Evolutionary conservation across 2,888 invertebrate genomes (phyloP).

Genomic region (Lordiphosa andalusiaca): DNA sequence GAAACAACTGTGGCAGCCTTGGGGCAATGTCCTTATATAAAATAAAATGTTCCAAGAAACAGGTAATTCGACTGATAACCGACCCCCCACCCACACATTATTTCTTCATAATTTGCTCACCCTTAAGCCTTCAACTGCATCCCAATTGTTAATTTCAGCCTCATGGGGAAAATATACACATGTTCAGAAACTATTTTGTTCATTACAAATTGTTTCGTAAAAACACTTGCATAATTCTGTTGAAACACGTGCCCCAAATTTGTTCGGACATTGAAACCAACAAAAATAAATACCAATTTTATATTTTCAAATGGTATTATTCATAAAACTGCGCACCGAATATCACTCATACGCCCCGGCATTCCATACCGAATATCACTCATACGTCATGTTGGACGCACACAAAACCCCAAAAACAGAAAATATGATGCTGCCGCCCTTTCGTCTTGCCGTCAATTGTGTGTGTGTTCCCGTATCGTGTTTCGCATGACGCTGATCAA

Average conservation of each 20-base stretch:
- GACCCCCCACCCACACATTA: no score
- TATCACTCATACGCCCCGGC: conserved; percentile 55
- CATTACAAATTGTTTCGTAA: no score
- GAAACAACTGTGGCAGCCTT: no score
- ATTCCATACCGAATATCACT: conserved; percentile 42
- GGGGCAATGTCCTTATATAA: no score
- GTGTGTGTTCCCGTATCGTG: conserved; percentile 56
- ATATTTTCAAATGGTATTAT: conserved; percentile 16
- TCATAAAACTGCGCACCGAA: conserved; percentile 25
- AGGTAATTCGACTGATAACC: no score
- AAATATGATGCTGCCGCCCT: not conserved
- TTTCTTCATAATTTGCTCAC: no score
- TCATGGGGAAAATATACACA: no score
- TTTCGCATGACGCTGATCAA: conserved; percentile 60
- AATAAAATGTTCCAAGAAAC: no score
- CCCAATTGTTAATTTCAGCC: no score
- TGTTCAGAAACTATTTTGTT: no score
- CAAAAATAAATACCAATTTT: conserved; percentile 4
- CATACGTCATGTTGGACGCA: conserved; percentile 63
- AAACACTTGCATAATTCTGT: not conserved
- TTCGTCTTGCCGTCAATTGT: conserved; percentile 1
- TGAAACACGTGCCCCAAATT: conserved; percentile 2
- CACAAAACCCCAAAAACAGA: conserved; percentile 11
- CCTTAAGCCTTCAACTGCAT: no score
- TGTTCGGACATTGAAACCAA: not conserved